Conservation (phyloP, 2,888 invertebrate genomes). For the Apantesis nais region DNA sequence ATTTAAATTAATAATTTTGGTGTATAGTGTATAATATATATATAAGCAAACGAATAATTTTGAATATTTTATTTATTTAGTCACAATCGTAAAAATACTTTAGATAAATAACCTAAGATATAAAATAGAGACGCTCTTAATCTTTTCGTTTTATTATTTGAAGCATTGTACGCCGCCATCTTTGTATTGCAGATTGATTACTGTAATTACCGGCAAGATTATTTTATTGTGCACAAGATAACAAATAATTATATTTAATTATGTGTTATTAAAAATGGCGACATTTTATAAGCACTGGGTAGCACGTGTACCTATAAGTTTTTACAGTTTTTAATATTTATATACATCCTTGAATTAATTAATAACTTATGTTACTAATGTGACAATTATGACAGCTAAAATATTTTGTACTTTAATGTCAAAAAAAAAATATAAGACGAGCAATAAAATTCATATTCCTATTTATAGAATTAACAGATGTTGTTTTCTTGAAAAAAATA, state of each 20-base stretch:
- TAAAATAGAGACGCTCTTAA: constrained; percentile 2
- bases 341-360: neutral
- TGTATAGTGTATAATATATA: neutral
- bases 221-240: constrained; percentile 47
- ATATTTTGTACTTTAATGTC: neutral
- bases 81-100: constrained; percentile 3
- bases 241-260: constrained; percentile 44
- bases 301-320: neutral
- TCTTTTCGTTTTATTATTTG: constrained; percentile 36
- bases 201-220: constrained; percentile 46
- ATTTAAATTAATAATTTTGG: neutral
- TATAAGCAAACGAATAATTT: neutral
- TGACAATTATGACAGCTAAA: neutral
- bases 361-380: neutral
- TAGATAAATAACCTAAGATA: constrained; percentile 8
- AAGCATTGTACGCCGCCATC: constrained; percentile 29
- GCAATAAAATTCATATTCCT: neutral
- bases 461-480: neutral
- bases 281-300: constrained; percentile 33
- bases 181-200: constrained; percentile 47
- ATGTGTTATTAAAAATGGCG: constrained; percentile 42
- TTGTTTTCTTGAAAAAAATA: no score
- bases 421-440: no score
- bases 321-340: constrained; percentile 2
- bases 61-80: neutral